A percentile compares a stretch with the other conserved stretches of the same genome.
These are phyloP conservation scores for Myiagra hebetior DNA, from an alignment of 2,113 vertebrate genomes.

Conservation along the genomic window DNA sequence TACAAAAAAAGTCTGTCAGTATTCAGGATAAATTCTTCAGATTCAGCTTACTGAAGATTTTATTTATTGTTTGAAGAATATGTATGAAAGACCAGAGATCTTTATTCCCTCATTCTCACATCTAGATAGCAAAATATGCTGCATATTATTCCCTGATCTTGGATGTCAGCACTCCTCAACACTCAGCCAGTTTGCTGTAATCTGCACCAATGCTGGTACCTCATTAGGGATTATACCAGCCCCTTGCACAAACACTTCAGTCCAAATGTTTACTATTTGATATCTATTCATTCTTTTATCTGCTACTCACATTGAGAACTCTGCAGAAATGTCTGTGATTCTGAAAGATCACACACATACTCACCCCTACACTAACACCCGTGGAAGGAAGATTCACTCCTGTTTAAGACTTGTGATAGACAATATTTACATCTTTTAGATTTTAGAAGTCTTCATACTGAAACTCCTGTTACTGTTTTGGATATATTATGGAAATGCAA, in stretches of 20 bases:
- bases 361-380: neutral
- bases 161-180: neutral
- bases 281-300: neutral
- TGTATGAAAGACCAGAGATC: neutral
- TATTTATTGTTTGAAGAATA: neutral
- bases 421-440: too few relatives aligned
- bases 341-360: neutral
- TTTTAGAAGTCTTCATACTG: neutral
- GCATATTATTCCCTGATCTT: neutral
- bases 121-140: neutral
- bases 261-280: neutral
- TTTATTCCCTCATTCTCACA: neutral
- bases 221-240: neutral
- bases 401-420: neutral
- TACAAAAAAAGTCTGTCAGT: neutral
- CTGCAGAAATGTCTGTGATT: neutral
- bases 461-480: neutral
- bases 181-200: neutral
- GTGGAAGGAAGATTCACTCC: neutral
- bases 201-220: neutral
- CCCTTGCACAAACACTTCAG: neutral
- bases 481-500: neutral
- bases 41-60: neutral
- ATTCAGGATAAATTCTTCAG: neutral
- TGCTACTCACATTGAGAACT: neutral